These are phyloP conservation scores for Parapsyche elsis DNA, from an alignment of 1,140 invertebrate species.

Conservation along the genomic window DNA sequence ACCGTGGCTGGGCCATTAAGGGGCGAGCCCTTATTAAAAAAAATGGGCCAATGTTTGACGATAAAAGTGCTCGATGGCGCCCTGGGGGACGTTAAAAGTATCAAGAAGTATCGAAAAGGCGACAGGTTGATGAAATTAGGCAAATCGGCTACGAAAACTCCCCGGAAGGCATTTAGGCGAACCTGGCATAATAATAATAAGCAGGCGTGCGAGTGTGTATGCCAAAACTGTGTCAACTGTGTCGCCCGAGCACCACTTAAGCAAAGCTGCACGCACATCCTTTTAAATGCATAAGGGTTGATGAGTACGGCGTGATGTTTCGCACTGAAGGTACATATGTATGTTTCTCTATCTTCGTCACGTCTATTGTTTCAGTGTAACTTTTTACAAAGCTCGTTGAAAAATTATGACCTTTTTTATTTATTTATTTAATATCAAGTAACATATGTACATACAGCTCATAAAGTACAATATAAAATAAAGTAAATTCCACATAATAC, in stretches of 20 bases:
- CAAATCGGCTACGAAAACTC: background rate
- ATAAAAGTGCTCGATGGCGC: slow-evolving; percentile 23
- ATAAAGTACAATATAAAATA: too few relatives aligned
- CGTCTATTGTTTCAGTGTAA: background rate
- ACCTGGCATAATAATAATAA: background rate
- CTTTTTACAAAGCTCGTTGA: too few relatives aligned
- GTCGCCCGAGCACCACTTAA: background rate
- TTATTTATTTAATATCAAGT: too few relatives aligned
- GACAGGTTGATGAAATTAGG: slow-evolving; percentile 32
- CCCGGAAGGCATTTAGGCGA: background rate
- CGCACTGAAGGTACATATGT: background rate
- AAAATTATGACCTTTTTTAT: too few relatives aligned
- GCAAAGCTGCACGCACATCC: background rate
- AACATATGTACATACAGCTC: too few relatives aligned
- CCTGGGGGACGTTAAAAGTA: slow-evolving; percentile 26
- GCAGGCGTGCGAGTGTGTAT: background rate
- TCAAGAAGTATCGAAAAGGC: slow-evolving; percentile 27
- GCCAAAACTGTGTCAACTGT: background rate
- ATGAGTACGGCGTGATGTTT: background rate
- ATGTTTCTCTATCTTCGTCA: background rate
- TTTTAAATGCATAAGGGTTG: background rate
- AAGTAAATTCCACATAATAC: too few relatives aligned
- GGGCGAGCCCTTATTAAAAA: slow-evolving; percentile 7
- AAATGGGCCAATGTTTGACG: slow-evolving; percentile 29
- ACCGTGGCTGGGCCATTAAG: background rate